phyloP scores from a whole-genome alignment of 2,113 vertebrate species.

The Pachycephala philippinensis region DNA sequence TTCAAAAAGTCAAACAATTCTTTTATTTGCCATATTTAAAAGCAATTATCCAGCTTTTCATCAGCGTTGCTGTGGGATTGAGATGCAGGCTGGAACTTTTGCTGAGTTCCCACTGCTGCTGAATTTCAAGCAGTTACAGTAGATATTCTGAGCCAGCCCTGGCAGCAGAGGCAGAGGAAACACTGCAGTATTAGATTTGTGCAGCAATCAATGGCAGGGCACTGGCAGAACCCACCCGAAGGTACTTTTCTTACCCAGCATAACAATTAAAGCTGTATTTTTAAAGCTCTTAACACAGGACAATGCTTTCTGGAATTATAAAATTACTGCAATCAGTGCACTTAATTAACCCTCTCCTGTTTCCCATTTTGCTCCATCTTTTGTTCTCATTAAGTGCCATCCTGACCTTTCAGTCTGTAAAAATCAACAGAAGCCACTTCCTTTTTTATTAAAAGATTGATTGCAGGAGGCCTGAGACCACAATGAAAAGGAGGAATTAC shows the following conservation, averaged over 20 bases:
- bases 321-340: background rate
- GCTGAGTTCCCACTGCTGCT: background rate
- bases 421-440: slow-evolving; percentile 36
- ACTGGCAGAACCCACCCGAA: background rate
- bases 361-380: slow-evolving; percentile 1
- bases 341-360: slow-evolving; percentile 15
- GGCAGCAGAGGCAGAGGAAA: background rate
- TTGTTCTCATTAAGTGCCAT: slow-evolving; percentile 34
- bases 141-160: background rate
- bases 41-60: background rate
- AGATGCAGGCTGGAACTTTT: background rate
- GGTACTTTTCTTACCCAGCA: background rate
- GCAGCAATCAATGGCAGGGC: slow-evolving; percentile 20
- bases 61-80: background rate
- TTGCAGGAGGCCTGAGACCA: background rate
- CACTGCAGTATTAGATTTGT: slow-evolving; percentile 9
- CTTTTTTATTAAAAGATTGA: slow-evolving; percentile 58
- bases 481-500: background rate
- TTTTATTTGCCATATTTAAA: background rate
- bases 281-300: background rate
- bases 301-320: background rate
- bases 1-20: background rate
- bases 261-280: slow-evolving; percentile 25
- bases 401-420: slow-evolving; percentile 45
- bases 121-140: slow-evolving; percentile 16